Base-by-base conservation (phyloP, 2,113 vertebrate species). In the Rhodinocichla rosea region DNA sequence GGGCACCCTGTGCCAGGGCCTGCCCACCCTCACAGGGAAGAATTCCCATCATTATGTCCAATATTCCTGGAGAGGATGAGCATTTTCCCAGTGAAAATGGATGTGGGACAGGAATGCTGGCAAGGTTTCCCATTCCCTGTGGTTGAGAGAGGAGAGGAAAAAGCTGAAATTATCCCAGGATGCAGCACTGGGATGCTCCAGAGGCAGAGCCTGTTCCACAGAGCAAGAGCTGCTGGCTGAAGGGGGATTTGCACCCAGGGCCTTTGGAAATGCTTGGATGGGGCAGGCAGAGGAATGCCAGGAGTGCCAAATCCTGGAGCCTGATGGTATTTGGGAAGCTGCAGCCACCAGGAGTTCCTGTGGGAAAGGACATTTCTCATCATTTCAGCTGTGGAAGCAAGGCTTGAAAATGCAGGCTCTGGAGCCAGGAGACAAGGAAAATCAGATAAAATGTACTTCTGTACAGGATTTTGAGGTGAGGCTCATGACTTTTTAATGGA, bases 21-120 rank as follows among this genome's bases (percentile, higher is more conserved):
- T 71, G 0, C 0, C 11, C 67, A 11, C 27, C 27, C 32, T 81
- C 22, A 0, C 18, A 47, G 55, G 24, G 11, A 45, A 32, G 0
- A 21, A 45, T 89, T 83, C 30, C 59, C 49, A 35, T 5, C 24
- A 39, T 0, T 0, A 35, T 16, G 22, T 12, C 33, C 13, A 2
- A 2, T 8, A 23, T 32, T 69, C n/a, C 50, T 44, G 50, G 10
- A 39, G 26, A 78, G 28, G 49, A 80, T 2, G 1, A 40, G 14
- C n/a, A 3, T 75, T 55, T 82, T 68, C 47, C 39, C 39, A 11
- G 24, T 3, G 55, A 59, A 26, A 33, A 22, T 3, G 10, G 47
- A 33, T 6, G 3, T 0, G 1, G 23, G 47, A 30, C 50, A 55
- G 40, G 45, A 50, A 67, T 62, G 11, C 21, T 24, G 16, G 24